Conservation (phyloP, 2,888 invertebrate species). For the Gari tellinella region DNA sequence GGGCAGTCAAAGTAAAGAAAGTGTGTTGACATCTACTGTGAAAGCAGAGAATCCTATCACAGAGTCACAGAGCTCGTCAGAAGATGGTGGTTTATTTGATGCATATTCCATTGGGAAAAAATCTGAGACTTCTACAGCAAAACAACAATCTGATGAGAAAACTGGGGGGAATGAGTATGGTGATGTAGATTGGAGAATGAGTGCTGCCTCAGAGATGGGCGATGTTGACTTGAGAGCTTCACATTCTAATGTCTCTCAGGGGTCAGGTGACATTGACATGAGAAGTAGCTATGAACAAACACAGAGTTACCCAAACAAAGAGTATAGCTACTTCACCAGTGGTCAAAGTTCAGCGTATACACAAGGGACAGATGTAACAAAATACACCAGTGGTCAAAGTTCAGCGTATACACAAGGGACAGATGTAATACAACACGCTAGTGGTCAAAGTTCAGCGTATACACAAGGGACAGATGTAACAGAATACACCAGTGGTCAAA, state of each 20-base stretch:
- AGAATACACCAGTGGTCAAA: no score
- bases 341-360: no score
- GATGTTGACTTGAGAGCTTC: conserved; percentile 50
- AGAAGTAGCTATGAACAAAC: background rate
- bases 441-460: no score
- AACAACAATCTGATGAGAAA: conserved; percentile 2
- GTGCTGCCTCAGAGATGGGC: conserved; percentile 57
- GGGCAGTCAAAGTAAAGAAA: no score
- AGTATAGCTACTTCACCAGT: background rate
- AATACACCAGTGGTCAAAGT: no score
- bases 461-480: background rate
- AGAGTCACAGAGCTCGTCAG: conserved; percentile 22
- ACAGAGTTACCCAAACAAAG: background rate
- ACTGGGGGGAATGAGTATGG: conserved; percentile 48
- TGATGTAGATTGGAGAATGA: conserved; percentile 54
- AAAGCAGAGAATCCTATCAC: background rate
- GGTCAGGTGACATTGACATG: conserved; percentile 3
- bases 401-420: no score
- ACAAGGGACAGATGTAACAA: background rate
- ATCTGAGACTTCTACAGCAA: background rate
- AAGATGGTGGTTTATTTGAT: conserved; percentile 37
- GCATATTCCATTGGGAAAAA: conserved; percentile 34
- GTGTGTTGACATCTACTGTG: background rate
- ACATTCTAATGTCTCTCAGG: conserved; percentile 5
- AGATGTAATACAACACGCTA: no score